phyloP scores from a whole-genome alignment of 2,797 vertebrate genomes.

The Lepidocolaptes lacrymiger region DNA sequence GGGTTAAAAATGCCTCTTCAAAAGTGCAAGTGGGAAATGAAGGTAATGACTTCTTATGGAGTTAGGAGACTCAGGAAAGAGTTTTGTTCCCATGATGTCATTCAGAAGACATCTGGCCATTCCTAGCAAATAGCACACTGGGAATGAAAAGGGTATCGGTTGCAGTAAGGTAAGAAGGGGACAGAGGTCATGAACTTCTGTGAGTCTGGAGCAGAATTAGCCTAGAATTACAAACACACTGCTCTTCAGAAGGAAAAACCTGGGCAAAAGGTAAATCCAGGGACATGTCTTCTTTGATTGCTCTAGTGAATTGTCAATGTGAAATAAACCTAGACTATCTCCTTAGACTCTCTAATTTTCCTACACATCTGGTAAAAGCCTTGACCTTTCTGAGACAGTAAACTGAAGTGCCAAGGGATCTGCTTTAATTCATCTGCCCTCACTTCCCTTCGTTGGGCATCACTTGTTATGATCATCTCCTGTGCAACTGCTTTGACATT shows the following conservation, averaged over 20 bases:
- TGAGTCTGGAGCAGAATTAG: slow-evolving; percentile 11
- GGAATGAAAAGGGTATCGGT: slow-evolving; percentile 34
- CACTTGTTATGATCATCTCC: not conserved
- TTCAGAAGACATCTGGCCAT: slow-evolving; percentile 14
- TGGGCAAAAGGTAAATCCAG: not conserved
- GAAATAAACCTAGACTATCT: not conserved
- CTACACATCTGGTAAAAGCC: not conserved
- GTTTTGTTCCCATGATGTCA: not conserved
- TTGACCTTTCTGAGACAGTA: not conserved
- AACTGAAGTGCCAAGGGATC: not conserved
- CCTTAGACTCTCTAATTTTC: not conserved
- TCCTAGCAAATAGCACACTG: not conserved
- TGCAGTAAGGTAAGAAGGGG: slow-evolving; percentile 62
- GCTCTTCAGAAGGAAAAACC: not conserved
- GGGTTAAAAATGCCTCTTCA: not conserved
- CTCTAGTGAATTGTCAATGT: not conserved
- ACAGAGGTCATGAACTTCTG: slow-evolving; percentile 29
- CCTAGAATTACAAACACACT: not conserved
- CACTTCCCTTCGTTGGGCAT: not conserved
- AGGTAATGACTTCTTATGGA: not conserved
- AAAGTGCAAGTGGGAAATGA: not conserved
- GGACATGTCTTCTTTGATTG: not conserved
- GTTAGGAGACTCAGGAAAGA: not conserved
- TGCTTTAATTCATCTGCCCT: not conserved
- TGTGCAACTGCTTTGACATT: not conserved